A percentile compares a stretch with the other conserved stretches of the same genome.
Conservation (phyloP, 2,113 vertebrate species). For the Lipotes vexillifer region DNA sequence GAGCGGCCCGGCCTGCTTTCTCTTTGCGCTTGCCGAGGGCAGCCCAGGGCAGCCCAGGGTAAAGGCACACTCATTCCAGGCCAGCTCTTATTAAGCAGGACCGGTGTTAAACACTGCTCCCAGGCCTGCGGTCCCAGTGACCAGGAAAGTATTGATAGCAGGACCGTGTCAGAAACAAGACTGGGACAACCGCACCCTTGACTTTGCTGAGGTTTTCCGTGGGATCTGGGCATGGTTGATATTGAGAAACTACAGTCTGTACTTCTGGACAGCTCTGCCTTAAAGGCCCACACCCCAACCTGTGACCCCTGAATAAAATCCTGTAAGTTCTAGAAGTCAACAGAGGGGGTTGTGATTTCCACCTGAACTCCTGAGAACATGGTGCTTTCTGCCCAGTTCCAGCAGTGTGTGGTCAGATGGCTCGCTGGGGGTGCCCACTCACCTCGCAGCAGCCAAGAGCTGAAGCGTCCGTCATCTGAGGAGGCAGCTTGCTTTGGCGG, state of each 20-base stretch:
- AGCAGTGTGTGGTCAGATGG: neutral
- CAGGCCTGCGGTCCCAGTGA: neutral
- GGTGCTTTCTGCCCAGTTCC: neutral
- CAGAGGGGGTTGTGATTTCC: neutral
- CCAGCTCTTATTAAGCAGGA: neutral
- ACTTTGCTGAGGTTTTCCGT: neutral
- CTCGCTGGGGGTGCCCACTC: neutral
- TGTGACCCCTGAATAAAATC: neutral
- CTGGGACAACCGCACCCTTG: neutral
- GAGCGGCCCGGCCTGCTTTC: neutral
- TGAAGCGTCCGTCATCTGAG: neutral
- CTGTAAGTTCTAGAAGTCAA: neutral
- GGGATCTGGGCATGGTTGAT: neutral
- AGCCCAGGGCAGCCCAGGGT: neutral
- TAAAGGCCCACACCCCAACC: neutral
- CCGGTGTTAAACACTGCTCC: neutral
- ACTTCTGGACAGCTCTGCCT: neutral
- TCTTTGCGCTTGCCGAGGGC: neutral
- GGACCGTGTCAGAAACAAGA: neutral
- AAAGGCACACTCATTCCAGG: neutral
- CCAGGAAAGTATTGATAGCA: neutral
- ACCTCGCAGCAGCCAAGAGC: neutral
- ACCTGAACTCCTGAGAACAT: neutral
- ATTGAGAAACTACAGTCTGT: neutral
- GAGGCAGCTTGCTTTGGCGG: neutral